Base-by-base conservation (phyloP, 1,140 invertebrate species). In the Planococcus citri region DNA sequence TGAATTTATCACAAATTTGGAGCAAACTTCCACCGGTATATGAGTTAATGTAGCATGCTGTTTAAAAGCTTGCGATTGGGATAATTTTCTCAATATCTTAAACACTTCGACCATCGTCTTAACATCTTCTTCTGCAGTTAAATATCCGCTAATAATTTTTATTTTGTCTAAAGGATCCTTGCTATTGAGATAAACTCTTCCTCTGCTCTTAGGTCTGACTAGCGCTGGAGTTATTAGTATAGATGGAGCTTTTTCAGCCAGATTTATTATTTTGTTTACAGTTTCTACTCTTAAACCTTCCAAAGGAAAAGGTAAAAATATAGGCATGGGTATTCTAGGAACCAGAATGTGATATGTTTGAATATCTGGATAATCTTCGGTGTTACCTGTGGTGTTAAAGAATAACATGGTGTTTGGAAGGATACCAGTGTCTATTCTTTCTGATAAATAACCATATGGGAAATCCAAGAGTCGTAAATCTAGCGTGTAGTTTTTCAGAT, bases 201-300 rank as follows among this genome's bases (percentile, higher is more conserved):
- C 81, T 22, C 58, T 73, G n/a, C 78, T 79, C 69, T 77, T 76
- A 1, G 81, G 80, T 14, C 75, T 72, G 4, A 77, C 57, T 1
- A 76, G 82, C 91, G 88, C 87, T 90, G 91, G 0, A 89, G 89
- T 71, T 90, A 89, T 1, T 89, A 81, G 0, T 86, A 87, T 70
- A 86, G 90, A 0, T 88, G 84, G 71, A 90, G 88, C 24, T 79
- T 81, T 71, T 85, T 85, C 58, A 84, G 86, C 0, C 89, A 82
- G 68, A 83, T 81, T 0, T 79, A 76, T 73, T 84, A 90, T 0
- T 86, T 88, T 93, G 0, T 87, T 84, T 74, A 93, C 91, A 73
- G 80, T 83, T 73, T 88, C 86, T 0, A 84, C 82, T 0, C 92
- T 77, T 60, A 86, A 83, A 60, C 94, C 89, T n/a, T 86, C 90